A percentile compares a stretch with the other conserved stretches of the same genome.
Evolutionary conservation across 1,140 invertebrate genomes (phyloP).

Genomic region (Frieseomelitta varia): DNA sequence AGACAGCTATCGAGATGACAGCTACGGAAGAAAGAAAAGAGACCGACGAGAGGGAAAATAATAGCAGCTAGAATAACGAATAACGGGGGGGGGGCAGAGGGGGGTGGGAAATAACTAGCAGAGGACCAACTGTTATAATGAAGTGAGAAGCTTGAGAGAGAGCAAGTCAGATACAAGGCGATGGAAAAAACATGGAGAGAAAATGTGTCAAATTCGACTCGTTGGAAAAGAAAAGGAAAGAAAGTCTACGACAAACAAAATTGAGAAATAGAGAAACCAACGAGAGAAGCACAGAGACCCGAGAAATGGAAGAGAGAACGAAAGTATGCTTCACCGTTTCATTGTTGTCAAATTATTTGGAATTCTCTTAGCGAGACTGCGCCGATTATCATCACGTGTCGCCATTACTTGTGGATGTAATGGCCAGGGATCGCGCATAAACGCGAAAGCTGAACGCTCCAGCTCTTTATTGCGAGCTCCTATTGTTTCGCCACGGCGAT

Average conservation of each 20-base stretch:
- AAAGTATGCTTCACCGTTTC: not conserved
- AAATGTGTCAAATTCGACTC: slow-evolving; percentile 63
- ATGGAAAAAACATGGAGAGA: not conserved
- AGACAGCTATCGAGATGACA: too few species aligned
- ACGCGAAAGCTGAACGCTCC: not conserved
- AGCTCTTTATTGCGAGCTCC: not conserved
- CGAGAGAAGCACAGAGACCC: not conserved
- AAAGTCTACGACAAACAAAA: not conserved
- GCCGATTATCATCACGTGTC: not conserved
- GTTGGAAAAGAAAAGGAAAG: slow-evolving; percentile 8
- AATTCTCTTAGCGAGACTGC: slow-evolving; percentile 32
- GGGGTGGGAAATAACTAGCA: slow-evolving; percentile 30
- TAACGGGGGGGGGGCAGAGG: not conserved
- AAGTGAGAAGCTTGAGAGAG: slow-evolving; percentile 57
- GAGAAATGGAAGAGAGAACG: not conserved
- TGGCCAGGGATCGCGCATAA: not conserved
- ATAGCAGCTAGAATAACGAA: not conserved
- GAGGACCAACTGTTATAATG: slow-evolving; percentile 54
- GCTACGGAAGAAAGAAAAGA: not conserved
- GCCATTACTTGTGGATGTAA: slow-evolving; percentile 33
- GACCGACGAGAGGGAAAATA: slow-evolving; percentile 1
- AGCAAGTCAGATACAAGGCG: slow-evolving; percentile 5
- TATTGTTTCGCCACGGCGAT: not conserved
- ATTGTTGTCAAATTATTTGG: slow-evolving; percentile 54
- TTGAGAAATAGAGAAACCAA: not conserved